A percentile compares a stretch with the other conserved stretches of the same genome.
Evolutionary conservation across 2,888 invertebrate species (phyloP).

Genomic region (Sinopyrophorus schimmeli): DNA sequence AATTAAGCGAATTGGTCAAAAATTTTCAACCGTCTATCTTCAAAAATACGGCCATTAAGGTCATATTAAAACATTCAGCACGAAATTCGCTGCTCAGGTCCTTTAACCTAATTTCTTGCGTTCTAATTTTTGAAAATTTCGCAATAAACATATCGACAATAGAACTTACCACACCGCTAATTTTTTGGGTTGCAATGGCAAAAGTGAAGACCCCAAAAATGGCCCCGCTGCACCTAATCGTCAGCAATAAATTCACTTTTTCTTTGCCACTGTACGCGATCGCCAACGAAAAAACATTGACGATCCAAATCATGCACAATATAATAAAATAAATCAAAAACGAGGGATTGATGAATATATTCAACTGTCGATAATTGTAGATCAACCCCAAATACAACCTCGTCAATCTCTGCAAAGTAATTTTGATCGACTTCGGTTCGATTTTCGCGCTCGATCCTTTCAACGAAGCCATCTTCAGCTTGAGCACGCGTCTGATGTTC

Average conservation of each 20-base stretch:
- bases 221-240: not conserved
- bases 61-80: too few species aligned
- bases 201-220: not conserved
- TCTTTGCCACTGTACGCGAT: not conserved
- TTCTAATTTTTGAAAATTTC: too few species aligned
- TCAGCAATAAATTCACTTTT: not conserved
- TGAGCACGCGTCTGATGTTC: not conserved
- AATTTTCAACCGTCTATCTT: too few species aligned
- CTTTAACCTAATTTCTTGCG: too few species aligned
- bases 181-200: not conserved
- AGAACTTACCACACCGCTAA: conserved; percentile 7
- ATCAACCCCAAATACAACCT: conserved; percentile 2
- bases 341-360: conserved; percentile 3
- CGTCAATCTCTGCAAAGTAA: not conserved
- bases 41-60: too few species aligned
- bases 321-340: conserved; percentile 1
- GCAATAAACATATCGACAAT: too few species aligned
- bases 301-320: not conserved
- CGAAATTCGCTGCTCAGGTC: too few species aligned
- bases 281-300: not conserved
- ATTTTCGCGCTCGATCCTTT: too few species aligned
- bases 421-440: too few species aligned
- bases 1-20: too few species aligned
- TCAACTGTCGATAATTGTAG: conserved; percentile 7
- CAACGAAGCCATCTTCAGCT: too few species aligned